These are phyloP conservation scores for Hoplodrina ambigua DNA, from an alignment of 2,888 invertebrate genomes.

Conservation along the genomic window DNA sequence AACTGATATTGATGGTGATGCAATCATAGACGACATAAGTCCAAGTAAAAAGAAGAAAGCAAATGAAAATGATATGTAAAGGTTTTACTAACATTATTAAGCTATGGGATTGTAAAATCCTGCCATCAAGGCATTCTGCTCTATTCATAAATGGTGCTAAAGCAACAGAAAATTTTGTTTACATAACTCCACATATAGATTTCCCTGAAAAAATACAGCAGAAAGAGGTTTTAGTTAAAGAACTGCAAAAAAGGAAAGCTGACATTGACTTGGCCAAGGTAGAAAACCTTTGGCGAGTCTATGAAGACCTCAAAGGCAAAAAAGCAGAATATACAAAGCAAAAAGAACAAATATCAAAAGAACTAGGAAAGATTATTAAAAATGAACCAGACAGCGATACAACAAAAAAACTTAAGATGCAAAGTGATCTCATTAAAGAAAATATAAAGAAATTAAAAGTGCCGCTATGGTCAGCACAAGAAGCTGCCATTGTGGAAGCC, in stretches of 20 bases:
- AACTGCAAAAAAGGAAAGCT: constrained; percentile 89
- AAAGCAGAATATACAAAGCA: constrained; percentile 88
- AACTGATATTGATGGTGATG: constrained; percentile 81
- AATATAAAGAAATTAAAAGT: constrained; percentile 92
- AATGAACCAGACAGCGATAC: constrained; percentile 77
- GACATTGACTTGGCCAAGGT: constrained; percentile 90
- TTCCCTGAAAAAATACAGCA: constrained; percentile 90
- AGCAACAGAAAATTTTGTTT: constrained; percentile 92
- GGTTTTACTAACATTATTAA: constrained; percentile 58
- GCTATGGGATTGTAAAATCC: constrained; percentile 63
- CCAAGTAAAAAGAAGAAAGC: constrained; percentile 82
- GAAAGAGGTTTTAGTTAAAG: constrained; percentile 85
- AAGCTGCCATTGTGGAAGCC: constrained; percentile 91
- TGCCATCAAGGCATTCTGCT: constrained; percentile 86
- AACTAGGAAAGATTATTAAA: constrained; percentile 85
- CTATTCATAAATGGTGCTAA: constrained; percentile 93
- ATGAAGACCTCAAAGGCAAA: constrained; percentile 88
- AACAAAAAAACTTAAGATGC: constrained; percentile 89
- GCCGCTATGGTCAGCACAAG: constrained; percentile 93
- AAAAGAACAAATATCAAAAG: constrained; percentile 84
- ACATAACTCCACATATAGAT: constrained; percentile 93
- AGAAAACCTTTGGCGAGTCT: constrained; percentile 91
- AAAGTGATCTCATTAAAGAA: constrained; percentile 89
- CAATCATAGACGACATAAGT: constrained; percentile 80
- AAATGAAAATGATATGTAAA: constrained; percentile 81